A percentile compares a stretch with the other conserved stretches of the same genome.
These are phyloP conservation scores for Leptinotarsa defecta DNA, from an alignment of 1,140 invertebrate genomes.

Conservation along the genomic window DNA sequence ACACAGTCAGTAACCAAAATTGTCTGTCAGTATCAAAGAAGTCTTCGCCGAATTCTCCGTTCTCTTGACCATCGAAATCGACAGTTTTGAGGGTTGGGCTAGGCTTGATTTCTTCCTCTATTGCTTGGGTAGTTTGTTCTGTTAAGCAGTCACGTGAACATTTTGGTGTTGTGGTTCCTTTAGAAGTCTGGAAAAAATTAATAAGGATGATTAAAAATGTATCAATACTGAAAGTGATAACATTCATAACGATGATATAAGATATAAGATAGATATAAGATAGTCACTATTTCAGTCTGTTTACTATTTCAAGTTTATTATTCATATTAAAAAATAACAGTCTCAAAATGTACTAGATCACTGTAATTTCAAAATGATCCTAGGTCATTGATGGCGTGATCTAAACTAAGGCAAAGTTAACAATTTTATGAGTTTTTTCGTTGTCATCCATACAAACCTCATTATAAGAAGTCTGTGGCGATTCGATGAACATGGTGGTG, in stretches of 20 bases:
- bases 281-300: too few relatives aligned
- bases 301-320: too few relatives aligned
- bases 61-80: slow-evolving; percentile 37
- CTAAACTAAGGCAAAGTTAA: too few relatives aligned
- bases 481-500: slow-evolving; percentile 64
- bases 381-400: too few relatives aligned
- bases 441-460: slow-evolving; percentile 31
- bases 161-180: slow-evolving; percentile 30
- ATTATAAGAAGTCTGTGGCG: slow-evolving; percentile 37
- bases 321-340: too few relatives aligned
- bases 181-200: background rate
- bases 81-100: slow-evolving; percentile 41
- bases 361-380: too few relatives aligned
- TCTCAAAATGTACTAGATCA: too few relatives aligned
- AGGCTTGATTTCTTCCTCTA: slow-evolving; percentile 40
- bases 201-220: too few relatives aligned
- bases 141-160: slow-evolving; percentile 42
- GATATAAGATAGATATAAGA: too few relatives aligned
- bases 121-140: background rate
- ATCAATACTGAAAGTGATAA: too few relatives aligned
- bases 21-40: slow-evolving; percentile 60
- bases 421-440: too few relatives aligned
- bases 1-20: slow-evolving; percentile 80
- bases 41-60: slow-evolving; percentile 46
- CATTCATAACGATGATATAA: too few relatives aligned